phyloP scores from a whole-genome alignment of 2,888 invertebrate genomes.

The Hydroisotoma schaefferi region DNA sequence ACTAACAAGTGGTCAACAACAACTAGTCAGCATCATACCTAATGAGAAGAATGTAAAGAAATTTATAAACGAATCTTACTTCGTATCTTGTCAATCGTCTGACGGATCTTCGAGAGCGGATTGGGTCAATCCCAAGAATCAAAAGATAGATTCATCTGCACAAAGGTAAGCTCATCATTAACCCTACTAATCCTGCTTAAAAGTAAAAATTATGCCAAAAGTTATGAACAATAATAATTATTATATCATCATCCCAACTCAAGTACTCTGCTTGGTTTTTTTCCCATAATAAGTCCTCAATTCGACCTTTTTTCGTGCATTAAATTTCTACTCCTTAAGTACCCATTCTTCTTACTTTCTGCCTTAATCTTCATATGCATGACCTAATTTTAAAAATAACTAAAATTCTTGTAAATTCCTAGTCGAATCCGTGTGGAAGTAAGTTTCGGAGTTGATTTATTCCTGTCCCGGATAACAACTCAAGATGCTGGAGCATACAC shows the following conservation, averaged over 20 bases:
- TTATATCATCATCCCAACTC: no score
- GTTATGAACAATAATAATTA: no score
- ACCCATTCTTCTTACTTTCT: no score
- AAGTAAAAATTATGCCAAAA: no score
- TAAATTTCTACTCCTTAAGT: no score
- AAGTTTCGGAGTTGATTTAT: conserved; percentile 45
- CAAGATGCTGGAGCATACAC: conserved; percentile 45
- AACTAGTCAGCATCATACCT: conserved; percentile 42
- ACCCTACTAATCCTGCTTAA: no score
- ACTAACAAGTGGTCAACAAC: conserved; percentile 43
- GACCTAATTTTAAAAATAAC: no score
- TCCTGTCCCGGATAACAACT: conserved; percentile 45
- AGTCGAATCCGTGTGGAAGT: conserved; percentile 45
- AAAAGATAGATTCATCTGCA: conserved; percentile 36
- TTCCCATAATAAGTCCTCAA: no score
- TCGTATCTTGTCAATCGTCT: conserved; percentile 44
- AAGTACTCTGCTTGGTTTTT: no score
- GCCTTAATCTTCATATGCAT: no score
- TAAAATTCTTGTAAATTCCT: conserved; percentile 10
- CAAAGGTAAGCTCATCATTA: conserved; percentile 31
- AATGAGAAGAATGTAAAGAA: conserved; percentile 43
- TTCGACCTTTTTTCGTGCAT: no score
- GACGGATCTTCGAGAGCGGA: conserved; percentile 37
- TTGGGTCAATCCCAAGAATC: conserved; percentile 42
- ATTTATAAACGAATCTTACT: conserved; percentile 48